phyloP scores from a whole-genome alignment of 2,113 vertebrate species.

The Muntiacus reevesi region DNA sequence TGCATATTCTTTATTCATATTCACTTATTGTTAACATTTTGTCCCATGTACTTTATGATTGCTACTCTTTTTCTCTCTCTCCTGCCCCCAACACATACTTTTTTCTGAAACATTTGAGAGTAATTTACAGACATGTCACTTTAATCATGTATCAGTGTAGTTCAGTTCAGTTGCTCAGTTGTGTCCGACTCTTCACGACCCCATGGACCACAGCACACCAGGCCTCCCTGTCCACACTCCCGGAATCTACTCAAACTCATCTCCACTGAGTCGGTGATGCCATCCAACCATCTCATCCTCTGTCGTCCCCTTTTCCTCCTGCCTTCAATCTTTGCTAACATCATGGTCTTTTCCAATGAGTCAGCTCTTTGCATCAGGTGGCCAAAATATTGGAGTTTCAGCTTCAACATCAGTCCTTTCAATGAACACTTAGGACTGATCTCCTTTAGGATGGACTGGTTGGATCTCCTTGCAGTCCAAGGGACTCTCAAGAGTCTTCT shows the following conservation, averaged over 20 bases:
- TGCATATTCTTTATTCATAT: background rate
- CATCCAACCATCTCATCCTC: background rate
- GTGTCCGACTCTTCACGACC: background rate
- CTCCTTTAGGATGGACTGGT: background rate
- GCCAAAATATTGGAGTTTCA: background rate
- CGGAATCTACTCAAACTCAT: background rate
- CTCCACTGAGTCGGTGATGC: background rate
- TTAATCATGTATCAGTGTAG: background rate
- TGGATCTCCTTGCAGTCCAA: background rate
- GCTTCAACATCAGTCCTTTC: background rate
- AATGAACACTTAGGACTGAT: background rate
- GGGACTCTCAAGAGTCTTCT: background rate
- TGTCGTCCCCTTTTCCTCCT: background rate
- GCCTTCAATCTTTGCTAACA: background rate
- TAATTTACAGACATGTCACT: background rate
- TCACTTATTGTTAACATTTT: background rate
- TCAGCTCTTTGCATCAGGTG: background rate
- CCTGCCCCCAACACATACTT: background rate
- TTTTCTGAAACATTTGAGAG: background rate
- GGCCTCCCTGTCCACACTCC: background rate
- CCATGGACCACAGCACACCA: background rate
- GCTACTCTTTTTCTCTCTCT: background rate
- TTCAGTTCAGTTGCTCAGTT: background rate
- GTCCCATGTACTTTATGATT: background rate
- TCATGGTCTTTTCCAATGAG: background rate